Conservation (phyloP, 2,888 invertebrate genomes). For the Ophraella communa region DNA sequence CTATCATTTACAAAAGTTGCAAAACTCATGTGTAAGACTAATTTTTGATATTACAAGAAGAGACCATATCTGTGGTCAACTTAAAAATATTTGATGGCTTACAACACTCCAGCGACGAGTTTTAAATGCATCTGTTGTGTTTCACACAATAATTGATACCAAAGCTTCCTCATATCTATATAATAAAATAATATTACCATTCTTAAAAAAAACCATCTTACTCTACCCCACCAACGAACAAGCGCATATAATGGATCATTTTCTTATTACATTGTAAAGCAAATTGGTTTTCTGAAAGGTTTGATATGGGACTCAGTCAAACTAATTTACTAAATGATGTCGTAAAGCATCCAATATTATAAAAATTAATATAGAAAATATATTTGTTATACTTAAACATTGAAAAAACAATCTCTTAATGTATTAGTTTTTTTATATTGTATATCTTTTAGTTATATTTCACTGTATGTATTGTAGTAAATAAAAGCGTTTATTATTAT, state of each 20-base stretch:
- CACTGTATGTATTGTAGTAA: no score
- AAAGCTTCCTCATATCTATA: background rate
- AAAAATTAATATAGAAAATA: no score
- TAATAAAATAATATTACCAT: background rate
- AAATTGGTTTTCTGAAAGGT: background rate
- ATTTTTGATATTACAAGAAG: background rate
- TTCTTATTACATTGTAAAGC: background rate
- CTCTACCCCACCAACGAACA: background rate
- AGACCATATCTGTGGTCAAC: background rate
- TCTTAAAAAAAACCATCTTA: background rate
- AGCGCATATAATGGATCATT: background rate
- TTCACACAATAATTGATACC: background rate
- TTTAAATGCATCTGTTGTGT: background rate
- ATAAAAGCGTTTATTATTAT: no score
- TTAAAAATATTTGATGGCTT: background rate
- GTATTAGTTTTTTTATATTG: no score
- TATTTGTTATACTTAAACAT: no score
- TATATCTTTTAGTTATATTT: no score
- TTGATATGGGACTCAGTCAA: background rate
- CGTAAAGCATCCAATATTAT: no score
- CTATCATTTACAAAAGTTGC: background rate
- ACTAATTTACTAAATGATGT: no score
- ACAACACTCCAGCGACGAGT: background rate
- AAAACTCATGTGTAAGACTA: background rate
- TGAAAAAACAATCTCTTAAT: no score